Evolutionary conservation across 2,888 invertebrate genomes (phyloP).

Genomic region (Spialia ferax): DNA sequence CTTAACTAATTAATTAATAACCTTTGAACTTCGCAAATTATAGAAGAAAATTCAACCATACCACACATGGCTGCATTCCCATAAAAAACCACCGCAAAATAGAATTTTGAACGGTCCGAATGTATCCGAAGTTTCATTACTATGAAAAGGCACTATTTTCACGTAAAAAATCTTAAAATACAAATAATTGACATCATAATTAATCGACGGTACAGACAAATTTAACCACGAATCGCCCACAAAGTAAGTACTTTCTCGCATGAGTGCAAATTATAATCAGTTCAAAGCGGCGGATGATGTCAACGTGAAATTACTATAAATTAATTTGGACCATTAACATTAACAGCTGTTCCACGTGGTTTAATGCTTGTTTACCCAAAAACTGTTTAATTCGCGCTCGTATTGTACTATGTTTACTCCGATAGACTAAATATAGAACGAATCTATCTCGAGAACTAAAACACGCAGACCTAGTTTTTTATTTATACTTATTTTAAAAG

Average conservation of each 20-base stretch:
- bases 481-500: no score
- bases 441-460: not conserved
- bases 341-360: conserved; percentile 6
- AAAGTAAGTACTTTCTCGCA: not conserved
- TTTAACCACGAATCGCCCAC: not conserved
- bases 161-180: no score
- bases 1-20: no score
- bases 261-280: conserved; percentile 9
- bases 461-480: conserved; percentile 12
- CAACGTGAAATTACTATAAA: conserved; percentile 17
- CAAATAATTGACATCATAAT: not conserved
- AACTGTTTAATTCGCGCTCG: conserved; percentile 17
- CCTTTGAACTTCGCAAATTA: no score
- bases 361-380: conserved; percentile 25
- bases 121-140: not conserved
- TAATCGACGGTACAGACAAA: not conserved
- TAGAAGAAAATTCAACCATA: no score
- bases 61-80: no score
- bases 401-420: conserved; percentile 20
- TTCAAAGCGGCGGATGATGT: conserved; percentile 19
- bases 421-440: conserved; percentile 23
- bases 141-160: not conserved
- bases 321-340: not conserved
- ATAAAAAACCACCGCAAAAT: no score
- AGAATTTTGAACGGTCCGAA: no score